These are phyloP conservation scores for Lepidostoma basale DNA, from an alignment of 1,140 invertebrate genomes.

Conservation along the genomic window DNA sequence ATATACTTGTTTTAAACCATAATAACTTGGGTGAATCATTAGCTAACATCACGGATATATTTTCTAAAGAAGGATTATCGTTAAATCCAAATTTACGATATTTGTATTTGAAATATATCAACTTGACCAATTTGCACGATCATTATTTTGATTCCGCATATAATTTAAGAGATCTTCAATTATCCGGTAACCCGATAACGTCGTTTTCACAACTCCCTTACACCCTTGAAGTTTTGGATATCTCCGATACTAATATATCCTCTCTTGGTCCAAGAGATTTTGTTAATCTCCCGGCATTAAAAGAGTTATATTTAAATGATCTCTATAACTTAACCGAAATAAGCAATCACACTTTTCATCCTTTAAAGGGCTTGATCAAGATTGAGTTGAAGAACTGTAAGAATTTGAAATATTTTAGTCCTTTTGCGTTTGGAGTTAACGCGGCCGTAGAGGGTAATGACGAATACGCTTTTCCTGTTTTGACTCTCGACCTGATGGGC, in stretches of 20 bases:
- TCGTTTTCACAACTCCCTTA: conserved; percentile 54
- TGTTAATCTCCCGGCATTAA: conserved; percentile 50
- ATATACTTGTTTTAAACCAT: conserved; percentile 56
- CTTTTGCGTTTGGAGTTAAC: conserved; percentile 52
- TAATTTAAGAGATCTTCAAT: conserved; percentile 50
- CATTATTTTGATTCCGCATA: conserved; percentile 56
- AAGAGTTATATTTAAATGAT: conserved; percentile 54
- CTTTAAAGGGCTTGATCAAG: conserved; percentile 49
- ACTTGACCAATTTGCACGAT: conserved; percentile 49
- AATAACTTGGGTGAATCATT: conserved; percentile 51
- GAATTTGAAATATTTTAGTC: conserved; percentile 52
- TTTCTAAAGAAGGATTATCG: conserved; percentile 51
- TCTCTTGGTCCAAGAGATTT: conserved; percentile 53
- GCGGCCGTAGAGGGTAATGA: conserved; percentile 51
- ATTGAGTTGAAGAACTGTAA: conserved; percentile 55
- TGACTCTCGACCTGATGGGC: conserved; percentile 51
- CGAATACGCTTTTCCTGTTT: conserved; percentile 51
- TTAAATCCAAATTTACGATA: conserved; percentile 51
- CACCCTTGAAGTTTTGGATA: conserved; percentile 55
- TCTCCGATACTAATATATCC: conserved; percentile 55
- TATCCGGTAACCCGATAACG: conserved; percentile 53
- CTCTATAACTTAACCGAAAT: conserved; percentile 51
- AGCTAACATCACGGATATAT: conserved; percentile 42
- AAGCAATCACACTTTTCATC: conserved; percentile 49
- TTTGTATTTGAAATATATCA: conserved; percentile 52